A percentile compares a stretch with the other conserved stretches of the same genome.
These are phyloP conservation scores for Phocoena sinus DNA, from an alignment of 2,113 vertebrate genomes.

Conservation along the genomic window DNA sequence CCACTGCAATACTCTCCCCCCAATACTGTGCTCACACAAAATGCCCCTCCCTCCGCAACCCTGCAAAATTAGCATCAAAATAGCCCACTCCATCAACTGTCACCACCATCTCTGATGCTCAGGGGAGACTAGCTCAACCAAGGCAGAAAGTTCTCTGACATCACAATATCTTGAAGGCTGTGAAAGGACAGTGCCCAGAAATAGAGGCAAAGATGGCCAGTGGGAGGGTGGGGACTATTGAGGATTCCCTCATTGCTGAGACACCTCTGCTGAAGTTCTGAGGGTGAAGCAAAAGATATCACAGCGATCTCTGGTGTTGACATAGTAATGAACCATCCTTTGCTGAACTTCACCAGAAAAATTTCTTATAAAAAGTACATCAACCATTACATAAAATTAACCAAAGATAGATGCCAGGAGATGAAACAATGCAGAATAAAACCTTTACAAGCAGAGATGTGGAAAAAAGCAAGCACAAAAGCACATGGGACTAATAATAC, in stretches of 20 bases:
- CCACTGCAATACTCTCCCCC: too few relatives aligned
- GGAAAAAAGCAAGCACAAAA: conserved; percentile 78
- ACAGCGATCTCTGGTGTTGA: conserved; percentile 77
- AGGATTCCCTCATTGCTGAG: conserved; percentile 72
- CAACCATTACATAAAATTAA: conserved; percentile 81
- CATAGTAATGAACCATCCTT: conserved; percentile 84
- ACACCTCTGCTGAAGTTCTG: conserved; percentile 84
- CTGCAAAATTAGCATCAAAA: too few relatives aligned
- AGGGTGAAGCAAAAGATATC: conserved; percentile 71
- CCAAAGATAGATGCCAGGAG: conserved; percentile 74
- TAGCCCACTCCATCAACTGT: too few relatives aligned
- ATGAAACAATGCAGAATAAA: conserved; percentile 77
- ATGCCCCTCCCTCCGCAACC: too few relatives aligned
- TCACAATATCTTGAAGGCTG: too few relatives aligned
- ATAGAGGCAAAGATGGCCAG: not conserved
- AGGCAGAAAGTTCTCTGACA: too few relatives aligned
- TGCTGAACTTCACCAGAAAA: conserved; percentile 81
- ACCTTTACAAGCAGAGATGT: conserved; percentile 77
- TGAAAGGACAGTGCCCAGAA: too few relatives aligned
- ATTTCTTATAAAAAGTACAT: conserved; percentile 77
- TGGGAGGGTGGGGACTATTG: not conserved
- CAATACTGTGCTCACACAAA: too few relatives aligned
- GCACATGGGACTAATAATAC: not conserved
- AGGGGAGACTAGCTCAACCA: too few relatives aligned
- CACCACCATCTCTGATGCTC: too few relatives aligned